Conservation (phyloP, 2,113 vertebrate genomes). For the Empidonax traillii region DNA sequence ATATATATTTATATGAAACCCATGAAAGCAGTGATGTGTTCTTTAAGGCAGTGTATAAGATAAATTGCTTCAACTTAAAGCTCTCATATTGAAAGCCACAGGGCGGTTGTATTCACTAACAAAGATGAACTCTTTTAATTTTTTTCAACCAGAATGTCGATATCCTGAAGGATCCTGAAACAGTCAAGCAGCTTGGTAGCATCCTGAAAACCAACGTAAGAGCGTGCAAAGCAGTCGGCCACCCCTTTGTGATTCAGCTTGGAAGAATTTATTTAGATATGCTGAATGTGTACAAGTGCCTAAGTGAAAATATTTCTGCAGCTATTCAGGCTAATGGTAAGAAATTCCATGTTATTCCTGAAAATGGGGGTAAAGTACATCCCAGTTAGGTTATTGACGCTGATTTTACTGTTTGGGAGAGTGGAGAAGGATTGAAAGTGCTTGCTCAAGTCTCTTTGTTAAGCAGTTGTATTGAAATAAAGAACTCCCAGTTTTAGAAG, state of each 20-base stretch:
- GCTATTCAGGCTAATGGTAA: constrained; percentile 98
- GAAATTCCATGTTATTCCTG: not conserved
- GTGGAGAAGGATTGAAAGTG: not conserved
- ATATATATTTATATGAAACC: not conserved
- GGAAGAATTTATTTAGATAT: constrained; percentile 99
- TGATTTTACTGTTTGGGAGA: not conserved
- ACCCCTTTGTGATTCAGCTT: constrained; percentile 97
- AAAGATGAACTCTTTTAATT: not conserved
- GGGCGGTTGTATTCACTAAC: not conserved
- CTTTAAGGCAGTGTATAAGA: not conserved
- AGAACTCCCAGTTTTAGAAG: not conserved
- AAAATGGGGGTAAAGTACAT: not conserved
- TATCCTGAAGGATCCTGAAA: constrained; percentile 99
- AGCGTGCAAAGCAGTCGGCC: constrained; percentile 97
- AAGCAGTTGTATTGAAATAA: not conserved
- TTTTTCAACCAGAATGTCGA: constrained; percentile 87
- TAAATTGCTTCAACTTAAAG: not conserved
- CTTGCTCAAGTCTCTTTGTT: not conserved
- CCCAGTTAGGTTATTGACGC: not conserved
- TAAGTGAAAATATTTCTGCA: constrained; percentile 99
- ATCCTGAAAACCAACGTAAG: constrained; percentile 98
- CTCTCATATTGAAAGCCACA: not conserved
- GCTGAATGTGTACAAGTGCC: constrained; percentile 99
- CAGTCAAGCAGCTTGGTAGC: constrained; percentile 97
- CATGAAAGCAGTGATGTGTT: not conserved